Conservation (phyloP, 1,140 invertebrate genomes). For the Bombus confusus region DNA sequence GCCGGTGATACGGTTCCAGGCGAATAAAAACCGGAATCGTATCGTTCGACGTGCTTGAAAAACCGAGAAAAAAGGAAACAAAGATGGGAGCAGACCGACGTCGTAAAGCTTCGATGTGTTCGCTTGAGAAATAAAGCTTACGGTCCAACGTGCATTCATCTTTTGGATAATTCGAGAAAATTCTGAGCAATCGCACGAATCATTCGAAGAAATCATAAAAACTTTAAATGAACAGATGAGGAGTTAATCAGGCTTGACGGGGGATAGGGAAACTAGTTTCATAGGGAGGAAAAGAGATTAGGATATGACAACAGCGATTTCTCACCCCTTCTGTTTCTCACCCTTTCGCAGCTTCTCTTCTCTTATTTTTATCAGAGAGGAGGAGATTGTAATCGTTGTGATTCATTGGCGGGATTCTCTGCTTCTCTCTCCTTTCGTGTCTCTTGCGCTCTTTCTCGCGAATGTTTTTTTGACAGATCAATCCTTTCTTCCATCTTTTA, state of each 20-base stretch:
- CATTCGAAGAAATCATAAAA: neutral
- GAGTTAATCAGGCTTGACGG: neutral
- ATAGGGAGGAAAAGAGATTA: neutral
- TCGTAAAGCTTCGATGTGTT: neutral
- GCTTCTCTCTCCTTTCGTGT: neutral
- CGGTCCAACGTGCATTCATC: neutral
- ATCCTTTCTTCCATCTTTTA: neutral
- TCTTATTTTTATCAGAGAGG: neutral
- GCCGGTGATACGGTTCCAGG: neutral
- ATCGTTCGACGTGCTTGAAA: neutral
- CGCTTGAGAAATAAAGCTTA: neutral
- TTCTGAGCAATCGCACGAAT: neutral
- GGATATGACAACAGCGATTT: neutral
- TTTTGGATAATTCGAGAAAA: neutral
- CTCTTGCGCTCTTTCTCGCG: neutral
- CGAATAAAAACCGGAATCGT: neutral
- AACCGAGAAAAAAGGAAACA: neutral
- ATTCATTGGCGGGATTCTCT: neutral
- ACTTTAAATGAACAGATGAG: neutral
- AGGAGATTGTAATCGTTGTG: conserved; percentile 4
- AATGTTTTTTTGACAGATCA: neutral
- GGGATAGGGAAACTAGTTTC: neutral
- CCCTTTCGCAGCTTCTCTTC: neutral
- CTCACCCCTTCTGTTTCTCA: neutral
- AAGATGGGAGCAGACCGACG: neutral